Conservation (phyloP, 2,888 invertebrate species). For the Philereme vetulata region DNA sequence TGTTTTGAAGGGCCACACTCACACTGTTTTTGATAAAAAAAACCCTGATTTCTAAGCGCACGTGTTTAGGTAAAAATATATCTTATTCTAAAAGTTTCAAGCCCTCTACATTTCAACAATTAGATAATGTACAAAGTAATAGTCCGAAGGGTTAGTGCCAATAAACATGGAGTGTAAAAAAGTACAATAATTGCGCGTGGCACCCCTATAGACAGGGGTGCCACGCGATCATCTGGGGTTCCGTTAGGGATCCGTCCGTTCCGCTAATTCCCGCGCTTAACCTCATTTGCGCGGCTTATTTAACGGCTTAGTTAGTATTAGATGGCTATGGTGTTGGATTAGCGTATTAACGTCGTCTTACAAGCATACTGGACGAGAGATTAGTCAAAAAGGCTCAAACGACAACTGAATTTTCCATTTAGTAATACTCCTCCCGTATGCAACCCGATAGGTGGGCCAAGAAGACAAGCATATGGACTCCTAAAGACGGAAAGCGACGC, state of each 20-base stretch:
- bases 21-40: no score
- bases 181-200: conserved; percentile 47
- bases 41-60: no score
- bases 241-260: conserved; percentile 24
- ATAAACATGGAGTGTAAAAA: conserved; percentile 45
- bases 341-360: conserved; percentile 37
- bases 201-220: conserved; percentile 44
- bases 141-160: conserved; percentile 28
- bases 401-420: no score
- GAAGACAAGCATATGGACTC: no score
- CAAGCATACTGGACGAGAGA: conserved; percentile 14
- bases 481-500: no score
- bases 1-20: no score
- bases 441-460: no score
- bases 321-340: conserved; percentile 47
- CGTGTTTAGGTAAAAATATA: no score
- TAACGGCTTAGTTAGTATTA: conserved; percentile 49
- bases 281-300: conserved; percentile 71
- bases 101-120: conserved; percentile 17
- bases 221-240: conserved; percentile 62
- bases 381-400: neutral
- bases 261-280: conserved; percentile 65
- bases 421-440: no score
- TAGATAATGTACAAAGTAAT: conserved; percentile 33
- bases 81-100: neutral